A percentile compares a stretch with the other conserved stretches of the same genome.
Conservation (phyloP, 2,113 vertebrate species). For the Saccopteryx bilineata region DNA sequence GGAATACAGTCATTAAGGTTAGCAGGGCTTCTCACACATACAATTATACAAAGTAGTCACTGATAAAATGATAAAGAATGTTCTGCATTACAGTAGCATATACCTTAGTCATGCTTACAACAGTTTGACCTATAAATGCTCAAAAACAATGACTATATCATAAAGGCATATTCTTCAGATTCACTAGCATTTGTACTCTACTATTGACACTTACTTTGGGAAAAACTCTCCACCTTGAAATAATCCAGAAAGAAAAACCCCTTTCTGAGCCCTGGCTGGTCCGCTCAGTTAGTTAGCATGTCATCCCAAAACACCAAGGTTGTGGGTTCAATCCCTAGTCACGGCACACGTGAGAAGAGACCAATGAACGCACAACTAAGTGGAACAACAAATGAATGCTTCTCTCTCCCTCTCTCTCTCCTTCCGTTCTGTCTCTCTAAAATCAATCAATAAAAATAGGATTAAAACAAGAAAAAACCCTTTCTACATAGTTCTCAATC, state of each 20-base stretch:
- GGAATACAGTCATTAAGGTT: neutral
- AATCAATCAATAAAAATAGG: no score
- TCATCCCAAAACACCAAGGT: no score
- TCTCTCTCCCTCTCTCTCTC: no score
- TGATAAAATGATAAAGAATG: slow-evolving; percentile 2
- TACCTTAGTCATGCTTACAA: neutral
- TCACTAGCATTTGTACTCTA: neutral
- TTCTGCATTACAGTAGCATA: neutral
- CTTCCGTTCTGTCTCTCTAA: no score
- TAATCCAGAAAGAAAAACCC: neutral
- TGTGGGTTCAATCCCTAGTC: no score
- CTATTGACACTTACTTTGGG: neutral
- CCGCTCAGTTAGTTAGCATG: no score
- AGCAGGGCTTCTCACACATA: neutral
- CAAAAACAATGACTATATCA: neutral
- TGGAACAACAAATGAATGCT: no score
- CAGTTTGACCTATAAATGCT: neutral
- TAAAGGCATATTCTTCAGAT: neutral
- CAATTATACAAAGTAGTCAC: neutral
- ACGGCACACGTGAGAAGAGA: no score
- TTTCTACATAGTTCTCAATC: neutral
- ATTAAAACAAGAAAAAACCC: no score
- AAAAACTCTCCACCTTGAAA: neutral
- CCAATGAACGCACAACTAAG: no score
- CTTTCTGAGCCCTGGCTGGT: neutral